These are phyloP conservation scores for Anthoscopus minutus DNA, from an alignment of 2,113 vertebrate genomes.

Conservation along the genomic window DNA sequence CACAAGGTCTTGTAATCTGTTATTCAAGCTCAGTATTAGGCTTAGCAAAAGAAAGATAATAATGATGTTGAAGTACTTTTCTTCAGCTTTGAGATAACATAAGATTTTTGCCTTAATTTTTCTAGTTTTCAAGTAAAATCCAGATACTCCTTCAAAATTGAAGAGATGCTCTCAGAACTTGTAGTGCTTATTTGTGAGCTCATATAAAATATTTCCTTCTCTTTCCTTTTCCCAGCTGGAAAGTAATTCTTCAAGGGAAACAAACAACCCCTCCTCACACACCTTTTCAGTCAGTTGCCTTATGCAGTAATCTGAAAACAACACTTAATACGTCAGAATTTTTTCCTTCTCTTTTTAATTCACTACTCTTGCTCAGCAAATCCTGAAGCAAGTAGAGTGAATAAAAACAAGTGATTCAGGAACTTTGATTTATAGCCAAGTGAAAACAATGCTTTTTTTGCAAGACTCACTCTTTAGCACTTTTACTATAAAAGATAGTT, in stretches of 20 bases:
- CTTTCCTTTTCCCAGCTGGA: neutral
- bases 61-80: neutral
- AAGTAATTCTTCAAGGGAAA: neutral
- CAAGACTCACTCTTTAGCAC: neutral
- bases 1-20: neutral
- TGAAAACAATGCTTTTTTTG: neutral
- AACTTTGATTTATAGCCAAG: neutral
- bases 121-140: neutral
- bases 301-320: neutral
- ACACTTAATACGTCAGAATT: neutral
- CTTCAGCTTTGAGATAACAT: neutral
- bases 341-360: neutral
- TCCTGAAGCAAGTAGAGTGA: neutral
- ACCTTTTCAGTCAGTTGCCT: neutral
- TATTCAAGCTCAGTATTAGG: neutral
- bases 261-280: neutral
- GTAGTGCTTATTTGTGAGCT: neutral
- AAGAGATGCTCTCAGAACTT: neutral
- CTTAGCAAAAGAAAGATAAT: neutral
- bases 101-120: neutral
- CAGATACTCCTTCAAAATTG: neutral
- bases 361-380: neutral
- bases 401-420: neutral
- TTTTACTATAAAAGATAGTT: neutral
- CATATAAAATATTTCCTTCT: neutral